phyloP scores from a whole-genome alignment of 2,113 vertebrate genomes.

The Oncorhynchus masou region DNA sequence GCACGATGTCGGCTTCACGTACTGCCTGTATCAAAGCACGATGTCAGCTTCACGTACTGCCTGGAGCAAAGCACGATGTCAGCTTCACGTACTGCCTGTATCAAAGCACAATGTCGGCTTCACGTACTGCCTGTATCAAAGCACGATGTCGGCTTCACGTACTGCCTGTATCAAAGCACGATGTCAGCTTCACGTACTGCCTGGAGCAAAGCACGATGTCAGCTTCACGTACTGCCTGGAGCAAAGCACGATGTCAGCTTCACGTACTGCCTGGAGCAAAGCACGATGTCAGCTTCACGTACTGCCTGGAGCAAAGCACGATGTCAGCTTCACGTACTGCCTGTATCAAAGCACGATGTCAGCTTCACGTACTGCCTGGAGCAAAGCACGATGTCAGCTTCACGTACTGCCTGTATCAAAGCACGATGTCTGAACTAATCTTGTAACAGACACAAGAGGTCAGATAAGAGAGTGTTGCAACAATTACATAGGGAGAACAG shows the following conservation, averaged over 20 bases:
- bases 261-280: slow-evolving; percentile 92
- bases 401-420: slow-evolving; percentile 91
- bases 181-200: slow-evolving; percentile 94
- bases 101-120: slow-evolving; percentile 93
- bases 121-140: slow-evolving; percentile 92
- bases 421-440: slow-evolving; percentile 99
- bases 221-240: slow-evolving; percentile 94
- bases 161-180: slow-evolving; percentile 95
- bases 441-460: slow-evolving; percentile 62
- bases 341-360: slow-evolving; percentile 95
- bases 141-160: slow-evolving; percentile 94
- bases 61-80: slow-evolving; percentile 95
- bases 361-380: slow-evolving; percentile 94
- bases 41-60: slow-evolving; percentile 94
- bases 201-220: slow-evolving; percentile 95
- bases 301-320: slow-evolving; percentile 95
- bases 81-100: slow-evolving; percentile 94
- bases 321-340: slow-evolving; percentile 94
- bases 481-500: not conserved
- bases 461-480: not conserved
- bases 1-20: slow-evolving; percentile 94
- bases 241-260: slow-evolving; percentile 93
- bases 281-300: slow-evolving; percentile 94
- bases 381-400: no score
- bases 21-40: slow-evolving; percentile 95